Evolutionary conservation across 2,888 invertebrate species (phyloP).

Genomic region (Nymphalis polychloros): DNA sequence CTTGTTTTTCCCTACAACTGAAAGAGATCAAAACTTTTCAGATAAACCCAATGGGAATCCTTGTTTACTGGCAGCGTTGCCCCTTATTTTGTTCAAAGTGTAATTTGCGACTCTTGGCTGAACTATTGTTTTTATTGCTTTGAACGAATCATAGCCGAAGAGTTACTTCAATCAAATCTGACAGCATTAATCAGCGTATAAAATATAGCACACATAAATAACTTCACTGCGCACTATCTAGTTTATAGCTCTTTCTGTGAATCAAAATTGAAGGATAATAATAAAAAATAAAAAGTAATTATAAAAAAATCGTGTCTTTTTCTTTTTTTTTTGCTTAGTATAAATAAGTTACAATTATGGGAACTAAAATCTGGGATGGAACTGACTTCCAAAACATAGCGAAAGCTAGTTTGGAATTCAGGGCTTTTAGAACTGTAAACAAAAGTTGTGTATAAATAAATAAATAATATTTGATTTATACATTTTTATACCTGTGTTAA

Average conservation of each 20-base stretch:
- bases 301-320: too few relatives aligned
- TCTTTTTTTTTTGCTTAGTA: too few relatives aligned
- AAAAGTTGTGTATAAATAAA: too few relatives aligned
- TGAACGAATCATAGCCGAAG: slow-evolving; percentile 31
- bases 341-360: too few relatives aligned
- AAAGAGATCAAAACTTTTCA: slow-evolving; percentile 60
- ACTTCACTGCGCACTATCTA: background rate
- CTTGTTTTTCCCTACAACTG: slow-evolving; percentile 29
- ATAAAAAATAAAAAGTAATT: too few relatives aligned
- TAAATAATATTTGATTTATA: too few relatives aligned
- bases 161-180: slow-evolving; percentile 24
- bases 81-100: slow-evolving; percentile 62
- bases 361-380: too few relatives aligned
- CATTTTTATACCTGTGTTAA: too few relatives aligned
- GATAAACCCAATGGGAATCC: slow-evolving; percentile 70
- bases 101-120: slow-evolving; percentile 51
- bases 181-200: slow-evolving; percentile 12
- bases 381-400: too few relatives aligned
- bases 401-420: too few relatives aligned
- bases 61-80: slow-evolving; percentile 70
- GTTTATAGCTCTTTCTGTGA: background rate
- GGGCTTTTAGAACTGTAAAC: too few relatives aligned
- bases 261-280: too few relatives aligned
- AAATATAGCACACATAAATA: slow-evolving; percentile 3
- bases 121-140: slow-evolving; percentile 50